Evolutionary conservation across 1,140 invertebrate species (phyloP), one percentile per base, ranked within the genome.

Genomic region (Pissodes strobi): DNA sequence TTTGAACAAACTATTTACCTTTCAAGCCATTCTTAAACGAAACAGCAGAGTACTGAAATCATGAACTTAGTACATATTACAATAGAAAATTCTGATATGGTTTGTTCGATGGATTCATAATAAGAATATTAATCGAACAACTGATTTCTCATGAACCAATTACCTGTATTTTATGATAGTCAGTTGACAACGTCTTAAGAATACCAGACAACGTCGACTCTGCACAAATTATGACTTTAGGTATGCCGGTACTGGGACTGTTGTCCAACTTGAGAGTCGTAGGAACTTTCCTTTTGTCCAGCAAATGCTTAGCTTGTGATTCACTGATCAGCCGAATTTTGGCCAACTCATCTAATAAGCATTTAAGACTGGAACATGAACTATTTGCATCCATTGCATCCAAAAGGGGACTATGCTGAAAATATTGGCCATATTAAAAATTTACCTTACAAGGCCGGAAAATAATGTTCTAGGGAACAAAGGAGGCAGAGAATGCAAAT

Each of bases 321-420:
- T 96, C 92, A 15, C 84, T 88, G 1, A 97, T 82, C n/a, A 97
- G 79, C 74, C 89, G 87, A 30, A 89, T 82, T 75, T 90, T 92
- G 10, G 86, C 84, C 49, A 96, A 83, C 73, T 94, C 92, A 48
- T 89, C 88, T 13, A 96, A 76, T 25, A 97, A 79, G 74, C 88
- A 90, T 71, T 94, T 88, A 8, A 97, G 80, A 76, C 88, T 90
- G 69, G 95, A 95, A 76, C 92, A 95, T 39, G 88, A 90, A 74
- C 90, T 91, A 68, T 92, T 92, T 0, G 88, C 86, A 77, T 97
- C 94, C 78, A 95, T 88, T 51, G 93, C 86, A 81, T 97, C 94
- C 2, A 97, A 78, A 3, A 96, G 77, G 0, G 94, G 89, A 38
- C 86, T 88, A 72, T 90, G 91, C 51, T 63, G 27, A 41, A 52